phyloP scores from a whole-genome alignment of 2,113 vertebrate species.

The Salvelinus fontinalis region DNA sequence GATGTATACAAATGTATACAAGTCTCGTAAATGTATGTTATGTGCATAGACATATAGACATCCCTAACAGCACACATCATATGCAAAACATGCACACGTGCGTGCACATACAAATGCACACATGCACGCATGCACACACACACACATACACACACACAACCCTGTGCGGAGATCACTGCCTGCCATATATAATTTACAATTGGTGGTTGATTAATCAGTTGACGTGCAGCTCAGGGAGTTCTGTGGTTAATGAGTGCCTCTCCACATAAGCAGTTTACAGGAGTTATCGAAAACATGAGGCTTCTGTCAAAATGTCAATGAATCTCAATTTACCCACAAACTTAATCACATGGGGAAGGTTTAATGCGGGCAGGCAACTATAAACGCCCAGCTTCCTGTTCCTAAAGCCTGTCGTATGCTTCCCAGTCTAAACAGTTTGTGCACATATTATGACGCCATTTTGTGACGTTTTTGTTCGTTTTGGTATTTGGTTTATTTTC shows the following conservation, averaged over 20 bases:
- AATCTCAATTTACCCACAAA: slow-evolving; percentile 58
- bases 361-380: not conserved
- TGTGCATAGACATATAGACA: no score
- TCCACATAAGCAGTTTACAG: slow-evolving; percentile 60
- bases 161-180: slow-evolving; percentile 23
- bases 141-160: slow-evolving; percentile 6
- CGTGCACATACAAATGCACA: not conserved
- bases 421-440: no score
- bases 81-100: not conserved
- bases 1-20: not conserved
- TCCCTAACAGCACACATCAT: no score
- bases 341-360: slow-evolving; percentile 45
- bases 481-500: no score
- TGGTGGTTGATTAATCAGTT: slow-evolving; percentile 58
- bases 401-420: no score
- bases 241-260: slow-evolving; percentile 61
- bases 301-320: slow-evolving; percentile 65
- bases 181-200: slow-evolving; percentile 64
- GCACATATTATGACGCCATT: no score
- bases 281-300: slow-evolving; percentile 58
- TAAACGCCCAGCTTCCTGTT: not conserved
- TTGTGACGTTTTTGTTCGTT: no score
- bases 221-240: slow-evolving; percentile 63
- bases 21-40: not conserved
- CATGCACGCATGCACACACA: slow-evolving; percentile 4